Base-by-base conservation (phyloP, 92 coral and sea anemone genomes). In the Palythoa heliodiscus region DNA sequence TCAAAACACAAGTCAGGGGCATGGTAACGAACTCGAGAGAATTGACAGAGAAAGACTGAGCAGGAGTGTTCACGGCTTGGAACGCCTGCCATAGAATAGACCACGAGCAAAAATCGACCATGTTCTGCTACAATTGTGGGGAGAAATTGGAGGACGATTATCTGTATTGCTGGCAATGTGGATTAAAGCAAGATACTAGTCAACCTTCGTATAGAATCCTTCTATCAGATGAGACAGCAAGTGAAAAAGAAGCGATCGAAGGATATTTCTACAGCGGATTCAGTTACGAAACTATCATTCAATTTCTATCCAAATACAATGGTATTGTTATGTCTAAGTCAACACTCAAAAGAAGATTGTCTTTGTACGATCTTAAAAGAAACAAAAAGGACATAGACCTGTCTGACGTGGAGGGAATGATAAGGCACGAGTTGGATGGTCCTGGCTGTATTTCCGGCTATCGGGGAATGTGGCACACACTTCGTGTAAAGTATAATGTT, bases 391-490 rank as follows among this genome's bases (percentile, higher is more conserved):
- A 55, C n/a, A 23, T 77, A 16, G 86, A 90, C 67, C 38, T 83
- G 86, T 23, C 78, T 53, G 86, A 87, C 20, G 84, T 90, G 4
- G 84, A 69, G 52, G 50, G 76, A 73, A n/a, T 82, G 77, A 90
- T 82, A 61, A 43, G 82, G 71, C 24, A 68, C 17, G 93, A 90
- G 81, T 84, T 90, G 72, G 78, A 82, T 82, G 90, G 88, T 7
- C 87, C 84, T 9, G 87, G 86, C 60, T 68, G 89, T 70, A 50
- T 84, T 75, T 88, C 77, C 7, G 89, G 89, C 63, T 89, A 89
- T 73, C 61, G 91, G 63, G 91, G 86, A 77, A 77, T 89, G 85
- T 89, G 91, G 89, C 82, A 85, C 68, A 77, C 86, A 40, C 83
- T 88, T 35, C 88, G 84, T 50, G 29, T 88, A 71, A 88, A 88